phyloP scores from a whole-genome alignment of 2,113 vertebrate genomes.

The Hiodon alosoides region DNA sequence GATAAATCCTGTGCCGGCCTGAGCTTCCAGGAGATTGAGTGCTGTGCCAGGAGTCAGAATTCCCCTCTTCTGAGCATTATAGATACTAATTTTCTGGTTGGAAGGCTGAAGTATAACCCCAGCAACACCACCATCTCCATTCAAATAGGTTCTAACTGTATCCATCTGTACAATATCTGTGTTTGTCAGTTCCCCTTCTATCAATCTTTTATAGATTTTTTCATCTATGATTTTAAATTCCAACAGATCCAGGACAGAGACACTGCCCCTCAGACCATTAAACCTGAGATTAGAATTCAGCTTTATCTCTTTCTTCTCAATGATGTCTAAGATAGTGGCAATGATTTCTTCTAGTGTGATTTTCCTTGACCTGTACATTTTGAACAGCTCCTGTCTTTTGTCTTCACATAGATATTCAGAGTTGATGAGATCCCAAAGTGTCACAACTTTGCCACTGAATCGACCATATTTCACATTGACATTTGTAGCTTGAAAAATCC shows the following conservation, averaged over 20 bases:
- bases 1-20: constrained; percentile 81
- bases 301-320: too few relatives aligned
- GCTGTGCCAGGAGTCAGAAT: constrained; percentile 77
- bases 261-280: constrained; percentile 61
- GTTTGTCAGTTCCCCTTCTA: constrained; percentile 66
- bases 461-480: constrained; percentile 55
- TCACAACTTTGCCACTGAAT: constrained; percentile 46
- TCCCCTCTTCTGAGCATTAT: constrained; percentile 65
- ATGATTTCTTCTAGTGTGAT: constrained; percentile 16
- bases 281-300: constrained; percentile 47
- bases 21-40: constrained; percentile 72
- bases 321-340: too few relatives aligned
- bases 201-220: constrained; percentile 61
- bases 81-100: constrained; percentile 61
- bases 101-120: constrained; percentile 55
- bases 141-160: constrained; percentile 74
- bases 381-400: constrained; percentile 57
- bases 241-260: constrained; percentile 64
- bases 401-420: constrained; percentile 69
- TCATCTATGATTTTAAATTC: constrained; percentile 68
- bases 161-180: constrained; percentile 68
- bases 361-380: constrained; percentile 46
- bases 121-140: constrained; percentile 58
- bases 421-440: constrained; percentile 72
- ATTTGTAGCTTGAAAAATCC: constrained; percentile 68